Percentiles rank a stretch among this genome's conserved stretches.
These are phyloP conservation scores for Paedocypris micromegethes DNA, from an alignment of 2,797 vertebrate genomes.

Conservation along the genomic window DNA sequence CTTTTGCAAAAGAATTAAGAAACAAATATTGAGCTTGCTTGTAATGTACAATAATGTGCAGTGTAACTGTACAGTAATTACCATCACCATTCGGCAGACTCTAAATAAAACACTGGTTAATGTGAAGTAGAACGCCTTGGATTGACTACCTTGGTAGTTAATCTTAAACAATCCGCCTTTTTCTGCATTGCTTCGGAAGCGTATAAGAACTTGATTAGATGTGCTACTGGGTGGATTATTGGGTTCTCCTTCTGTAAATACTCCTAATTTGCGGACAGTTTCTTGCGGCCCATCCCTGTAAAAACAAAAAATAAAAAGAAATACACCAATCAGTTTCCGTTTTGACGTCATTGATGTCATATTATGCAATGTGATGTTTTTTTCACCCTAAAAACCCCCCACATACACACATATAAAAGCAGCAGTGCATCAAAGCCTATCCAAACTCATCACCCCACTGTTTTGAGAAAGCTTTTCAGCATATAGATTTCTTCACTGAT, in stretches of 20 bases:
- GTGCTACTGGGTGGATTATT: slow-evolving; percentile 85
- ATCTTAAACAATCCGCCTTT: slow-evolving; percentile 88
- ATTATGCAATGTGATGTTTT: too few relatives aligned
- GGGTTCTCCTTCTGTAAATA: slow-evolving; percentile 83
- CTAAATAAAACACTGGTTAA: too few relatives aligned
- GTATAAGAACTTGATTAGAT: slow-evolving; percentile 89
- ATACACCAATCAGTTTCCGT: too few relatives aligned
- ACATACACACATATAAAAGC: neutral
- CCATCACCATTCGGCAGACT: too few relatives aligned
- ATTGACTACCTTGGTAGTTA: slow-evolving; percentile 76
- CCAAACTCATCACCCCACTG: neutral
- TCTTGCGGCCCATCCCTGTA: slow-evolving; percentile 90
- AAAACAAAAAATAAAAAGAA: slow-evolving; percentile 1
- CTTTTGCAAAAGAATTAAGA: too few relatives aligned
- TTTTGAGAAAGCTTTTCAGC: neutral
- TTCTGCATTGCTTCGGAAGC: slow-evolving; percentile 84
- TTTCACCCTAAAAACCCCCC: neutral
- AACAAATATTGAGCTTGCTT: too few relatives aligned
- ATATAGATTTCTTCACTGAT: slow-evolving; percentile 15
- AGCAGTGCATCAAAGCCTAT: neutral
- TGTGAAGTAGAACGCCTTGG: neutral
- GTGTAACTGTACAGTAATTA: too few relatives aligned
- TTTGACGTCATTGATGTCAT: too few relatives aligned
- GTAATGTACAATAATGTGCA: too few relatives aligned
- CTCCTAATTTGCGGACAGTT: slow-evolving; percentile 82